Evolutionary conservation across 1,140 invertebrate genomes (phyloP).

Genomic region (Capitella teleta): DNA sequence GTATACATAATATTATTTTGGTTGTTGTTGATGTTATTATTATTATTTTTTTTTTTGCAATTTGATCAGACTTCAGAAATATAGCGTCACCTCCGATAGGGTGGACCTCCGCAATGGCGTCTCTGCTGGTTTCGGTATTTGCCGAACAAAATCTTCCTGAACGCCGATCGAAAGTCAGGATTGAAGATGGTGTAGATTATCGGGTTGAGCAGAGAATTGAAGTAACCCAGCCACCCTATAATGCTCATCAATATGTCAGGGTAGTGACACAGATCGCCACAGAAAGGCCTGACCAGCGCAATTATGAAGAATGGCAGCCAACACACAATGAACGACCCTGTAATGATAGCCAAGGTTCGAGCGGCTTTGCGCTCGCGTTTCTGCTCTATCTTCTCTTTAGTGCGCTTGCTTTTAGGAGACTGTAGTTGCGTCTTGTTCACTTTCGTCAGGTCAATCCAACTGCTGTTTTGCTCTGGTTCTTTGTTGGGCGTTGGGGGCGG

Average conservation of each 20-base stretch:
- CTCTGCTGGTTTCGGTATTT: constrained; percentile 10
- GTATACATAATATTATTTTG: too few species aligned
- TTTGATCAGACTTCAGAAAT: too few species aligned
- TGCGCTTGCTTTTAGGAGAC: constrained; percentile 14
- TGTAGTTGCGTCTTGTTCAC: neutral
- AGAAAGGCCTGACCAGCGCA: constrained; percentile 50
- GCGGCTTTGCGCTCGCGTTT: constrained; percentile 44
- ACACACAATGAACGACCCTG: constrained; percentile 50
- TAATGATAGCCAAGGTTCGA: constrained; percentile 47
- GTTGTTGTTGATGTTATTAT: too few species aligned
- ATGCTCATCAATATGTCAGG: constrained; percentile 29
- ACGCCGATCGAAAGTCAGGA: constrained; percentile 19
- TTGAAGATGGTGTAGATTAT: constrained; percentile 97
- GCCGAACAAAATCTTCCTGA: constrained; percentile 16
- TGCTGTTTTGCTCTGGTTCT: neutral
- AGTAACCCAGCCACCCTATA: constrained; percentile 74
- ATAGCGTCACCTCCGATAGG: neutral
- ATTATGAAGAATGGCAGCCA: constrained; percentile 52
- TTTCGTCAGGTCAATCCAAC: constrained; percentile 1
- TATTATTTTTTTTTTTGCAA: too few species aligned
- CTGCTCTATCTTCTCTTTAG: constrained; percentile 40
- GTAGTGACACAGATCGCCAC: constrained; percentile 35
- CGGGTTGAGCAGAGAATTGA: constrained; percentile 94
- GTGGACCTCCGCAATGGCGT: neutral
- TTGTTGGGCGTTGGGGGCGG: constrained; percentile 15